A percentile compares a stretch with the other conserved stretches of the same genome.
Evolutionary conservation across 1,140 invertebrate genomes (phyloP).

Genomic region (Zaprionus inermis): DNA sequence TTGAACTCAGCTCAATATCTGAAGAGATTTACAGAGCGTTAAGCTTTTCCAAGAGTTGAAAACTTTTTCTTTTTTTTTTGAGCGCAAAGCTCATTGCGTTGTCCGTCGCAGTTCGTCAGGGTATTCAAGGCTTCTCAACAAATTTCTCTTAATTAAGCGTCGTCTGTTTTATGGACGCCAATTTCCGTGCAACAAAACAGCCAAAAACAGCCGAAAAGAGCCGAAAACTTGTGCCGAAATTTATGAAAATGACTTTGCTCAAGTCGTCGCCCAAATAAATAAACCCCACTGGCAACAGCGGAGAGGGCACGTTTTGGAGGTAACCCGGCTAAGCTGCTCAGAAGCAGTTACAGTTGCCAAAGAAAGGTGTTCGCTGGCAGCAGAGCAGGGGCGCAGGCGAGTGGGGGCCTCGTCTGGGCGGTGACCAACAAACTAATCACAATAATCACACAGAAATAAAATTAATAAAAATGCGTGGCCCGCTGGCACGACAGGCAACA

Average conservation of each 20-base stretch:
- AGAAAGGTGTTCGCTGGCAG: constrained; percentile 34
- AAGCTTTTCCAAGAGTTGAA: neutral
- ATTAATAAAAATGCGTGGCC: constrained; percentile 82
- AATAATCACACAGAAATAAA: constrained; percentile 82
- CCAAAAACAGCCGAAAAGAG: constrained; percentile 16
- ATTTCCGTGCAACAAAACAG: constrained; percentile 56
- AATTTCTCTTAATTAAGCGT: constrained; percentile 71
- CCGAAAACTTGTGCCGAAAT: constrained; percentile 58
- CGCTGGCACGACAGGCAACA: constrained; percentile 72
- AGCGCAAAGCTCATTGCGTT: neutral
- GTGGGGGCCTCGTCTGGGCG: constrained; percentile 20
- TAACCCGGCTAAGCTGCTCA: constrained; percentile 5
- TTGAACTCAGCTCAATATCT: neutral
- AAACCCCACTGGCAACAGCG: constrained; percentile 30
- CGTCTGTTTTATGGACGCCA: constrained; percentile 56
- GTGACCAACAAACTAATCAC: constrained; percentile 73
- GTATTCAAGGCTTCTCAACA: constrained; percentile 31
- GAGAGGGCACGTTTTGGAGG: no score
- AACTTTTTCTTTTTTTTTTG: neutral
- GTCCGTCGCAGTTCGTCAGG: constrained; percentile 6
- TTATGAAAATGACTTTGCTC: constrained; percentile 78
- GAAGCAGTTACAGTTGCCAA: constrained; percentile 27
- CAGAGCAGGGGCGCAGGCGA: neutral
- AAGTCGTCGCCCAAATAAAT: constrained; percentile 73
- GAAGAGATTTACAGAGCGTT: neutral